Base-by-base conservation (phyloP, 2,797 vertebrate species). In the Tympanoctomys barrerae region DNA sequence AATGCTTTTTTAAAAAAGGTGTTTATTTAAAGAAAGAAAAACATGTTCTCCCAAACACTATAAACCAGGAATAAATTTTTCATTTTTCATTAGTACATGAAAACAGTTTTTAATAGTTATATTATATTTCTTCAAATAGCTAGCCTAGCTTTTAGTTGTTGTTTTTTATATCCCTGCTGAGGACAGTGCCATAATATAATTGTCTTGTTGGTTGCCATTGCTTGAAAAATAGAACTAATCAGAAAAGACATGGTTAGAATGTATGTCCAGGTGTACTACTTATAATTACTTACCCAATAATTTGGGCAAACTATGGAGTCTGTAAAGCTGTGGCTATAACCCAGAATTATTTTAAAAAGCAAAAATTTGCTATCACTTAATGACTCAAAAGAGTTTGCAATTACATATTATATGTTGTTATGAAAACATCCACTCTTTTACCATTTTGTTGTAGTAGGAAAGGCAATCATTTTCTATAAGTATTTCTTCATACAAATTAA, bases 221-320 rank as follows among this genome's bases (percentile, higher is more conserved):
- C 79, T 88, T 90, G 10, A 79, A 81, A 95, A 93, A 78, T 36
- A 87, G 14, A 12, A 54, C 57, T 95, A 83, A 90, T 62, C 70
- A 87, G 84, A 90, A 87, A 68, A 89, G 11, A 16, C 54, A 42
- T n/a, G 7, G 46, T 85, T 36, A 42, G 36, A 24, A 75, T 14
- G 14, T 46, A 70, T 80, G 7, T 33, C n/a, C 68, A 75, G 13
- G 33, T 19, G 39, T 46, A 54, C 52, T 13, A 54, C 52, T 16
- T 54, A 12, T 33, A 31, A 61, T 52, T 57, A 21, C 75, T 96
- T 79, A 64, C 68, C 57, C 70, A 89, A 84, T 57, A 73, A 31
- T 78, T 14, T 61, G 85, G 8, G 81, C 26, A 78, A 88, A 64
- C 2, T 39, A 3, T 42, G 42, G 8, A 6, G 24, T 79, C 13